Percentiles rank a stretch among this genome's conserved stretches.
phyloP scores from a whole-genome alignment of 2,113 vertebrate species.

The Patagioenas fasciata region DNA sequence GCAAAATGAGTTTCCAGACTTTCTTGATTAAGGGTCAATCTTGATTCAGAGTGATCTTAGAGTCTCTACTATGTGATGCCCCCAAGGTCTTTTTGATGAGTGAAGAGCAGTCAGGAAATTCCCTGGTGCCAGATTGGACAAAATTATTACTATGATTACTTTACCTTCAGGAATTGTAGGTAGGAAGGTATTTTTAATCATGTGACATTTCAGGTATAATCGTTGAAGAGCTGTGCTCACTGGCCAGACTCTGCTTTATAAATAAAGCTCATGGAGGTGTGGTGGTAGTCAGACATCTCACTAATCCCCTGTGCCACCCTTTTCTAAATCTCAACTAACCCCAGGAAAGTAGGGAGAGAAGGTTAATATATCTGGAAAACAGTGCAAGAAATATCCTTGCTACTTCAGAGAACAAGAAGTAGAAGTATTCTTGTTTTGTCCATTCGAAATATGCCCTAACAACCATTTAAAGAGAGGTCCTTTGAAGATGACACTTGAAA shows the following conservation, averaged over 20 bases:
- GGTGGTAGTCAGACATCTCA: background rate
- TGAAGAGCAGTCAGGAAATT: background rate
- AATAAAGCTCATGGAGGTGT: background rate
- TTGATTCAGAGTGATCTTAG: background rate
- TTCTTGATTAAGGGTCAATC: background rate
- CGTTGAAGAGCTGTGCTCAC: background rate
- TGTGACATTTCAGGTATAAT: background rate
- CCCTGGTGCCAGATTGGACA: background rate
- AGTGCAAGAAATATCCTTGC: background rate
- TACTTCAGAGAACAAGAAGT: background rate
- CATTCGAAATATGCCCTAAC: background rate
- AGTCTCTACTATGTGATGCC: background rate
- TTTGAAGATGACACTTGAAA: slow-evolving; percentile 17
- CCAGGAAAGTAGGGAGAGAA: background rate
- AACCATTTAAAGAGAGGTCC: background rate
- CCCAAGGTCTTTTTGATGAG: background rate
- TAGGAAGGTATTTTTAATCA: background rate
- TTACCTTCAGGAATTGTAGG: background rate
- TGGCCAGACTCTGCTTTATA: background rate
- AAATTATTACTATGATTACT: background rate
- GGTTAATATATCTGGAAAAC: background rate
- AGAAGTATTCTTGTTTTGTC: background rate
- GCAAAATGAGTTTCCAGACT: background rate
- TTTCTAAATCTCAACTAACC: background rate
- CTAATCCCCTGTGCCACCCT: fast-evolving